Evolutionary conservation across 2,888 invertebrate genomes (phyloP).

Genomic region (Gymnoscelis rufifasciata): DNA sequence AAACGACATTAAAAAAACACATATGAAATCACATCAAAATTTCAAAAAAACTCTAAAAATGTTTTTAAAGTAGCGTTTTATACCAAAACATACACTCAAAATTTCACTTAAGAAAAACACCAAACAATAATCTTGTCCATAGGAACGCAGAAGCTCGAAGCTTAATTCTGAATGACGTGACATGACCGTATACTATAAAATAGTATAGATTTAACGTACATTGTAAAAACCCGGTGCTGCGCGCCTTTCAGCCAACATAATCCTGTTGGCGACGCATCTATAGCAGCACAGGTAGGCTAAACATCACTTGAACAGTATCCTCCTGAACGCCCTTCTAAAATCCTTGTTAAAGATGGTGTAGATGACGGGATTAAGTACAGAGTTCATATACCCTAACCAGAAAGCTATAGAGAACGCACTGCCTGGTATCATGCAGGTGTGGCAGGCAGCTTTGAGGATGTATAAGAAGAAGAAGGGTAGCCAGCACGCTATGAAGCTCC

Average conservation of each 20-base stretch:
- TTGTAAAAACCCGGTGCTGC: slow-evolving; percentile 82
- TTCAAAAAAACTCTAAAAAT: no score
- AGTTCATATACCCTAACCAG: slow-evolving; percentile 98
- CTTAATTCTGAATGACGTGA: slow-evolving; percentile 13
- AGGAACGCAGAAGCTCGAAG: slow-evolving; percentile 8
- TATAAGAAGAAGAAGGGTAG: slow-evolving; percentile 98
- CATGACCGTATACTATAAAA: slow-evolving; percentile 6
- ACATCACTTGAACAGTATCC: slow-evolving; percentile 97
- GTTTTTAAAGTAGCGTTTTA: slow-evolving; percentile 1
- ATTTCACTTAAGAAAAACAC: slow-evolving; percentile 15
- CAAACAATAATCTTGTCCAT: slow-evolving; percentile 4
- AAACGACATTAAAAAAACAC: no score
- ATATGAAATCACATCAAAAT: no score
- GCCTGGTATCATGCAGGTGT: slow-evolving; percentile 85
- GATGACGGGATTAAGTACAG: slow-evolving; percentile 96
- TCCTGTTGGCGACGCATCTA: slow-evolving; percentile 83
- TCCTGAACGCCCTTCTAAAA: slow-evolving; percentile 95
- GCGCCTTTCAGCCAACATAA: slow-evolving; percentile 80
- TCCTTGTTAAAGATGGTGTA: slow-evolving; percentile 99
- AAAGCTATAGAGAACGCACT: slow-evolving; percentile 95
- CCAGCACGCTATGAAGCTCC: slow-evolving; percentile 99
- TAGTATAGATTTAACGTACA: slow-evolving; percentile 51
- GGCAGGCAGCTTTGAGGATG: slow-evolving; percentile 90
- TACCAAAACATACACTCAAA: slow-evolving; percentile 11
- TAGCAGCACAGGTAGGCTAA: slow-evolving; percentile 91